These are phyloP conservation scores for Aramus guarauna DNA, from an alignment of 2,113 vertebrate species.

Conservation along the genomic window DNA sequence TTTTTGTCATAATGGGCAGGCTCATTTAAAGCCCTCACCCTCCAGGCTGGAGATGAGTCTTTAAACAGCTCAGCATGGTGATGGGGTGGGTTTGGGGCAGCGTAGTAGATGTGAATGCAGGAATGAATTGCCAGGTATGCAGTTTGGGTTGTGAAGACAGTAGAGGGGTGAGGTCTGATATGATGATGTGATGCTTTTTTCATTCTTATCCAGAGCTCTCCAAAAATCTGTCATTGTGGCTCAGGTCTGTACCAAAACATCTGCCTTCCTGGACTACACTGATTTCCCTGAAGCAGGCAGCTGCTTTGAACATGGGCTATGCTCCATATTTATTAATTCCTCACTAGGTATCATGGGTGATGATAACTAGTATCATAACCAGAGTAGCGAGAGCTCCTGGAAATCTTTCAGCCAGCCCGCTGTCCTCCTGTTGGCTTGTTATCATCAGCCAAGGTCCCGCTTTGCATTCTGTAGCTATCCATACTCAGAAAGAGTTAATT, in stretches of 20 bases:
- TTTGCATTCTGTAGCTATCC: background rate
- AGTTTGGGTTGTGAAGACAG: background rate
- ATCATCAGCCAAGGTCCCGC: background rate
- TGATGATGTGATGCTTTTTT: background rate
- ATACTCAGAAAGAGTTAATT: conserved; percentile 6
- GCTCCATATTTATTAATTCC: background rate
- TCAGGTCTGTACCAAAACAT: background rate
- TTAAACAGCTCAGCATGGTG: fast-evolving
- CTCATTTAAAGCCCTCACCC: background rate
- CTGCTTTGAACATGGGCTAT: background rate
- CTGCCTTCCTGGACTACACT: background rate
- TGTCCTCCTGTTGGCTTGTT: background rate
- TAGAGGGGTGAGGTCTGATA: background rate
- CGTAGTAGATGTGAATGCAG: fast-evolving
- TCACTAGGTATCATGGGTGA: background rate
- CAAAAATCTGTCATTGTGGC: fast-evolving
- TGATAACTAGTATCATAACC: background rate
- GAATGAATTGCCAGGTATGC: background rate
- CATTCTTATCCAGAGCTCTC: background rate
- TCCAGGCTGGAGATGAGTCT: background rate
- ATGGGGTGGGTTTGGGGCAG: fast-evolving
- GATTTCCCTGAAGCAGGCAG: background rate
- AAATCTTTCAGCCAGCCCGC: background rate
- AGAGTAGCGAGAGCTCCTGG: background rate
- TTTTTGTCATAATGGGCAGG: background rate